Base-by-base conservation (phyloP, 2,113 vertebrate genomes). In the Eira barbara region DNA sequence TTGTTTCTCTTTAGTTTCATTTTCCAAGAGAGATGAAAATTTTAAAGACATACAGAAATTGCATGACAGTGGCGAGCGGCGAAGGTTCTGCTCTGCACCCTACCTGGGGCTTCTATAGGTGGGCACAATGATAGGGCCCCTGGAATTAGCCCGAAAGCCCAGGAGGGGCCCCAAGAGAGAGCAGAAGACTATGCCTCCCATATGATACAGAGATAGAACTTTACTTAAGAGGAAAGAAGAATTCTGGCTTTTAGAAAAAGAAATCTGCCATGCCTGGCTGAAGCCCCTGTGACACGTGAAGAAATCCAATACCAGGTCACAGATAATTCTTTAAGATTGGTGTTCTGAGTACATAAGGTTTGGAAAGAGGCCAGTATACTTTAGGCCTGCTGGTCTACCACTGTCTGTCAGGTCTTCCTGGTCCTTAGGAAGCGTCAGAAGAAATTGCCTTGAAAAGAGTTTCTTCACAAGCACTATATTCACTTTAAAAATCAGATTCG, bases 401-500 rank as follows among this genome's bases (percentile, higher is more conserved):
- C 3, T 57, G 63, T 39, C 12, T 45, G 5, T 49, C 57, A 39
- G 8, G 1, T 65, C 57, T 71, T 31, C 31, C 17, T 2, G 13
- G 42, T 25, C 34, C 76, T 18, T 20, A 39, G 57, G 23, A 36
- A 36, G 7, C 12, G 67, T 86, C 14, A 45, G 34, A 84, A n/a
- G 52, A 73, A 88, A 81, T 78, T 42, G 2, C n/a, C 23, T 39
- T 42, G 13, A 42, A 69, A 61, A 59, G 59, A 52, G 45, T 80
- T 76, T 59, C 27, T 74, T 79, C 39, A 20, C 25, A 95, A 71
- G 21, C 11, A 42, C 39, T 82, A 15, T 47, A 27, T 17, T n/a
- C 69, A 47, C 17, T 76, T 95, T 39, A 63, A 88, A 94, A 95
- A 59, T 80, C 6, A 81, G 7, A 74, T 88, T 45, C 88, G 23